These are phyloP conservation scores for Malthinus flaveolus DNA, from an alignment of 2,888 invertebrate species.

Conservation along the genomic window DNA sequence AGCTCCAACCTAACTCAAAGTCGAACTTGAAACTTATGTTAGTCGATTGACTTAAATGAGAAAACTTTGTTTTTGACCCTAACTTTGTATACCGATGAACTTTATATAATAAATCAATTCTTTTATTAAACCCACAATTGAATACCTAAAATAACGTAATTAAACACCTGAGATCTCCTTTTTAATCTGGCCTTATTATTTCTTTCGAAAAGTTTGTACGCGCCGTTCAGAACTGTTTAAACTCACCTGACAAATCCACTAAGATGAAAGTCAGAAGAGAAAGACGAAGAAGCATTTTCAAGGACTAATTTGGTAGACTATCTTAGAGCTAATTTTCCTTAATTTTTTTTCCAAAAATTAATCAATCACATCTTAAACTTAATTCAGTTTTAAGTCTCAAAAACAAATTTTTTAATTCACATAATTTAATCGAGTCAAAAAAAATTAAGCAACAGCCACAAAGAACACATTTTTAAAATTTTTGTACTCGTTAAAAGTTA, in stretches of 20 bases:
- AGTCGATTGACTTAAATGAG: slow-evolving; percentile 12
- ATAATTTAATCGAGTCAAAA: too few species aligned
- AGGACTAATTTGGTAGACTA: slow-evolving; percentile 19
- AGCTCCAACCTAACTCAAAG: slow-evolving; percentile 16
- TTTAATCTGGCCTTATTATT: too few species aligned
- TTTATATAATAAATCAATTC: slow-evolving; percentile 3
- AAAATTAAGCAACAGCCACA: too few species aligned
- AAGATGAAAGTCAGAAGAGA: slow-evolving; percentile 22
- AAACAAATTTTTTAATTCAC: not conserved
- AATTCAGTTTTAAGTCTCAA: not conserved
- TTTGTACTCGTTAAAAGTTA: too few species aligned
- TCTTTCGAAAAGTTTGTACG: too few species aligned
- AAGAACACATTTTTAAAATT: not conserved
- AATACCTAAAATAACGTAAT: too few species aligned
- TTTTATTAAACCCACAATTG: not conserved
- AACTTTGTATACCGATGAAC: slow-evolving; percentile 1
- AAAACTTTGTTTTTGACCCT: slow-evolving; percentile 8
- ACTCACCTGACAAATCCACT: slow-evolving; percentile 28
- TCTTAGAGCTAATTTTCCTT: slow-evolving; percentile 12
- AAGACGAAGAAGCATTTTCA: slow-evolving; percentile 28
- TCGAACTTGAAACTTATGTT: slow-evolving; percentile 6
- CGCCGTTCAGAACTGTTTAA: too few species aligned
- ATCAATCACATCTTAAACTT: slow-evolving; percentile 14
- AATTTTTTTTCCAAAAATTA: slow-evolving; percentile 2
- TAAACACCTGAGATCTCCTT: too few species aligned